These are phyloP conservation scores for Parazoanthus atlanticus DNA, from an alignment of 92 coral and sea anemone species.

Conservation along the genomic window DNA sequence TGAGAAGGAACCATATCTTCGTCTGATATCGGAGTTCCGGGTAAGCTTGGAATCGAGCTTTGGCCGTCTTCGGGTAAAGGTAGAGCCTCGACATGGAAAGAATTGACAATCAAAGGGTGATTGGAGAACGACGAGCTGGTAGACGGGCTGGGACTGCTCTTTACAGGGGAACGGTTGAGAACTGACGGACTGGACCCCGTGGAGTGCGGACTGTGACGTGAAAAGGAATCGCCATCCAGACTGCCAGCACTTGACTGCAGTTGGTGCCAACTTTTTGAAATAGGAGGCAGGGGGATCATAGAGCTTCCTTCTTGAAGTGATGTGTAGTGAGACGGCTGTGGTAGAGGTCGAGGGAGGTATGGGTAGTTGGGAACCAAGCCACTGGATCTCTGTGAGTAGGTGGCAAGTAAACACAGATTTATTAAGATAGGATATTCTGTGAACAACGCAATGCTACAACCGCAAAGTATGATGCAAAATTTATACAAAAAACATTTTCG, in stretches of 20 bases:
- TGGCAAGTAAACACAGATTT: no score
- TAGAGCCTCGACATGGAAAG: constrained; percentile 24
- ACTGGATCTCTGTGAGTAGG: neutral
- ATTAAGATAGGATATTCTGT: no score
- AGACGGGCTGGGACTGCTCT: constrained; percentile 1
- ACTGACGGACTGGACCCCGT: constrained; percentile 18
- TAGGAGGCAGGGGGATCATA: neutral
- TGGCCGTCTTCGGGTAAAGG: constrained; percentile 27
- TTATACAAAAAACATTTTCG: no score
- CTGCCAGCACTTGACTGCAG: neutral
- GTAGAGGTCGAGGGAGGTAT: neutral
- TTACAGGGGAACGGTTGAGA: neutral
- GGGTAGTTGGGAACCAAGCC: neutral
- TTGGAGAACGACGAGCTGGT: neutral
- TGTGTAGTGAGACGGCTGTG: neutral
- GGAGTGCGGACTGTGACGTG: constrained; percentile 10
- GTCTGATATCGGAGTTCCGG: constrained; percentile 25
- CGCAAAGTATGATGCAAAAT: no score
- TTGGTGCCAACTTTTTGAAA: neutral
- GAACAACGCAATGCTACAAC: no score
- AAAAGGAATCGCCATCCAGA: neutral
- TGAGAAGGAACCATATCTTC: constrained; percentile 19
- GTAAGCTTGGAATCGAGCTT: neutral
- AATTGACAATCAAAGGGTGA: constrained; percentile 27
- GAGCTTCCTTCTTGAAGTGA: neutral